These are phyloP conservation scores for Carollia perspicillata DNA, from an alignment of 2,113 vertebrate genomes.

Conservation along the genomic window DNA sequence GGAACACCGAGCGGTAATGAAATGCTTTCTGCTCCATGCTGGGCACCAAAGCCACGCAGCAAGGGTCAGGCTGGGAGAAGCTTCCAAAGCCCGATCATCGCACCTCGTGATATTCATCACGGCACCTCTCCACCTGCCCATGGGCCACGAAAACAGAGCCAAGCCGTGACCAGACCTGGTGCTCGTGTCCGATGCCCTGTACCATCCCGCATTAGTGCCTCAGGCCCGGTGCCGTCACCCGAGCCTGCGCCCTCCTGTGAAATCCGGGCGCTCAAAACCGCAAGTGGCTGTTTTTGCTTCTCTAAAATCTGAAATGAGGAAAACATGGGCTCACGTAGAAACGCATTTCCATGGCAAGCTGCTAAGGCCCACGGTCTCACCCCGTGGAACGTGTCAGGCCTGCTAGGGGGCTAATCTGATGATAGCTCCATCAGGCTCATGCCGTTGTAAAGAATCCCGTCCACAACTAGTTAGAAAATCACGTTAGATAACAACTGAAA, in stretches of 20 bases:
- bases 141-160: not conserved
- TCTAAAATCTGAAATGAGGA: not conserved
- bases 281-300: too few species aligned
- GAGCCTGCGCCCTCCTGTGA: not conserved
- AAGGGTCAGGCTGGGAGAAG: too few species aligned
- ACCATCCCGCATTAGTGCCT: too few species aligned
- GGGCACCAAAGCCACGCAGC: too few species aligned
- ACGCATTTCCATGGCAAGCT: not conserved
- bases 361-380: not conserved
- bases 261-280: not conserved
- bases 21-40: too few species aligned
- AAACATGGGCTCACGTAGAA: not conserved
- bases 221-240: too few species aligned
- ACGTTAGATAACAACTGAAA: not conserved
- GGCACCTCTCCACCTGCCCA: too few species aligned
- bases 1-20: too few species aligned
- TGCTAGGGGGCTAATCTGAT: not conserved
- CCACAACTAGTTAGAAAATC: not conserved
- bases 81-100: too few species aligned
- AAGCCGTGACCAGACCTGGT: not conserved
- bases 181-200: rapidly evolving
- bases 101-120: too few species aligned
- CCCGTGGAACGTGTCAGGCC: rapidly evolving
- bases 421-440: too few species aligned
- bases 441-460: too few species aligned